Conservation (phyloP, 2,888 invertebrate genomes). For the Proisotoma minuta region DNA sequence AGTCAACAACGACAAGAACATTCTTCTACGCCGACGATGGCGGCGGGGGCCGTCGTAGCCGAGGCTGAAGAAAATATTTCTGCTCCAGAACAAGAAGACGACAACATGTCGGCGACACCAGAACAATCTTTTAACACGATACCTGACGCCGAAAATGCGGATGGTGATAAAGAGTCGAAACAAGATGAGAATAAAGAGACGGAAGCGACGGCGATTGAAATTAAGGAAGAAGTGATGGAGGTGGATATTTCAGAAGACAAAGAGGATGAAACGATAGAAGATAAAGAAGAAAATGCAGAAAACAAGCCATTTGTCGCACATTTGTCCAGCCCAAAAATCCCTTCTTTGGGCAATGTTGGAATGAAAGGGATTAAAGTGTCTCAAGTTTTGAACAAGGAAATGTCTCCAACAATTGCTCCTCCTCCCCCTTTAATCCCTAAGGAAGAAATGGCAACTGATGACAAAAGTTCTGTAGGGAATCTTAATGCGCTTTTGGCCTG, state of each 20-base stretch:
- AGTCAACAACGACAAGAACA: too few relatives aligned
- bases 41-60: too few relatives aligned
- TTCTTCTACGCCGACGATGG: too few relatives aligned
- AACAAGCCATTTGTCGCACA: background rate
- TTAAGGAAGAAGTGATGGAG: background rate
- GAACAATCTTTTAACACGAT: too few relatives aligned
- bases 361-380: background rate
- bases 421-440: background rate
- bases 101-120: too few relatives aligned
- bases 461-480: background rate
- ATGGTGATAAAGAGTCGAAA: background rate
- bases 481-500: background rate
- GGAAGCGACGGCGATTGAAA: background rate
- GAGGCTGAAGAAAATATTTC: too few relatives aligned
- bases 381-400: constrained; percentile 3
- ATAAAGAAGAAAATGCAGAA: background rate
- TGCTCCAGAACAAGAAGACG: too few relatives aligned
- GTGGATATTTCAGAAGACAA: background rate
- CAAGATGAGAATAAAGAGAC: background rate
- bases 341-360: background rate
- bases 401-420: background rate
- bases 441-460: background rate
- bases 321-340: constrained; percentile 3
- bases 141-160: too few relatives aligned
- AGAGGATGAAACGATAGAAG: background rate